These are phyloP conservation scores for Lochmaea capreae DNA, from an alignment of 2,888 invertebrate genomes.

Conservation along the genomic window DNA sequence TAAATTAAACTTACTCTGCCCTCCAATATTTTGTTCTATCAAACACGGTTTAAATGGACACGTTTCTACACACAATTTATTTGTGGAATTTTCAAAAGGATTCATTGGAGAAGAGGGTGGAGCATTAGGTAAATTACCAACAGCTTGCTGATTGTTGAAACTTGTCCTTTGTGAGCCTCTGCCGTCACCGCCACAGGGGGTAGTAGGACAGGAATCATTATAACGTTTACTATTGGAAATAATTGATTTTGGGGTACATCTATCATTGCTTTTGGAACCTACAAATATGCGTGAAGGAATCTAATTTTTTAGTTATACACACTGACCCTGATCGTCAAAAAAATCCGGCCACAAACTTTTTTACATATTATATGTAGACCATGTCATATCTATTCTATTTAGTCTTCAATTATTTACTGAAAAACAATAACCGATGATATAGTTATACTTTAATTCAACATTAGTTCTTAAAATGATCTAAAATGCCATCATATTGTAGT, in stretches of 20 bases:
- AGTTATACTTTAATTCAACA: too few species aligned
- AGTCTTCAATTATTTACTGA: too few species aligned
- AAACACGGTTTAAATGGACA: constrained; percentile 41
- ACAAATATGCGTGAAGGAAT: not conserved
- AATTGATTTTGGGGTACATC: constrained; percentile 14
- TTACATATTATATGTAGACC: too few species aligned
- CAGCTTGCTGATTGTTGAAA: not conserved
- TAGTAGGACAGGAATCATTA: constrained; percentile 7
- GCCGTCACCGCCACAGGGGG: constrained; percentile 2
- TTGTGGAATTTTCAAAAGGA: not conserved
- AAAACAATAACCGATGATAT: too few species aligned
- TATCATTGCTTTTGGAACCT: constrained; percentile 19
- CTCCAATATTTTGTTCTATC: constrained; percentile 4
- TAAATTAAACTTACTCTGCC: too few species aligned
- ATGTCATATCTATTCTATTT: too few species aligned
- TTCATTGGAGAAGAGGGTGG: not conserved
- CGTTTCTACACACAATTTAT: not conserved
- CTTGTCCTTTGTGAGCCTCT: not conserved
- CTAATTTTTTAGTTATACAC: too few species aligned
- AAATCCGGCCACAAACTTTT: too few species aligned
- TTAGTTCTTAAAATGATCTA: too few species aligned
- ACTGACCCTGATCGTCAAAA: too few species aligned
- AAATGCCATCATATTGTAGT: too few species aligned
- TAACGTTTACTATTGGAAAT: not conserved
- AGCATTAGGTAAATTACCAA: not conserved